Percentiles rank a stretch among this genome's conserved stretches.
Evolutionary conservation across 2,113 vertebrate genomes (phyloP).

Genomic region (Athene noctua): DNA sequence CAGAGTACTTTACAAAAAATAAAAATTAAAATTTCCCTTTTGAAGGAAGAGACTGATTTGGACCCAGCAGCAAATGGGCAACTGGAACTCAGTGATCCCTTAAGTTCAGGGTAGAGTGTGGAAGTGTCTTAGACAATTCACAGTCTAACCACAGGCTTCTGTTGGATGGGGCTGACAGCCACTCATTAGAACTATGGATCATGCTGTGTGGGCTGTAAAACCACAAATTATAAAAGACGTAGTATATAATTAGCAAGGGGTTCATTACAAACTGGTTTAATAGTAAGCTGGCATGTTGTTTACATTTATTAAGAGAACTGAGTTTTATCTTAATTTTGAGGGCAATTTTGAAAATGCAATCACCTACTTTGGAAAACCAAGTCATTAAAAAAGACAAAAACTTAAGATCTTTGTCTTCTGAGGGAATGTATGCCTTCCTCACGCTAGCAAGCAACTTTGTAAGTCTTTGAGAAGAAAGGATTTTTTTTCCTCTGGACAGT

Average conservation of each 20-base stretch:
- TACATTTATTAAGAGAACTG: conserved; percentile 17
- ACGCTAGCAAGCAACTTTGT: background rate
- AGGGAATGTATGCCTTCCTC: background rate
- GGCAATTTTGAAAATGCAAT: conserved; percentile 9
- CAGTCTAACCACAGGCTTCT: conserved; percentile 1
- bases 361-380: background rate
- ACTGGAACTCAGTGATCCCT: background rate
- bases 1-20: background rate
- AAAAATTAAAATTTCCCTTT: background rate
- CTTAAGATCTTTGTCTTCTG: background rate
- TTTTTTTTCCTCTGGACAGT: background rate
- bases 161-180: conserved; percentile 17
- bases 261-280: background rate
- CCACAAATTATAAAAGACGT: conserved; percentile 25
- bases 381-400: conserved; percentile 24
- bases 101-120: background rate
- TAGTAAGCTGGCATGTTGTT: background rate
- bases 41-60: background rate
- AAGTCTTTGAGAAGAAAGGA: background rate
- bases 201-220: conserved; percentile 42
- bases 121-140: conserved; percentile 1
- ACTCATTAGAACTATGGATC: conserved; percentile 44
- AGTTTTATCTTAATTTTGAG: conserved; percentile 38
- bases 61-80: background rate
- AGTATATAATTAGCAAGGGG: conserved; percentile 39